Evolutionary conservation across 2,888 invertebrate genomes (phyloP).

Genomic region (Scrobipalpa atriplicella): DNA sequence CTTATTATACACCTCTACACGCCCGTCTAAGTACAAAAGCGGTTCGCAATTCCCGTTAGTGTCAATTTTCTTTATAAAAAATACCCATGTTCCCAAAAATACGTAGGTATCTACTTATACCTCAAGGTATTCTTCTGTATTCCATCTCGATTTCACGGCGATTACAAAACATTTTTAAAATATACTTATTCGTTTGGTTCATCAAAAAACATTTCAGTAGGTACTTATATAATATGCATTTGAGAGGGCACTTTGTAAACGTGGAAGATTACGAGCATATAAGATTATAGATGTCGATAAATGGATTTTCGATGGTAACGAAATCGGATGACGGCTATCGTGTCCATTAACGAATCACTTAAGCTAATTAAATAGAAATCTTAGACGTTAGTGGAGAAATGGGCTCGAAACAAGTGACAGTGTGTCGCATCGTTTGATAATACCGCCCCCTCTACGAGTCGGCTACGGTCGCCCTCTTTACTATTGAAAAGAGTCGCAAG

Average conservation of each 20-base stretch:
- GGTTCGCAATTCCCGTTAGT: conserved; percentile 57
- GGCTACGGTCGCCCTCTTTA: conserved; percentile 31
- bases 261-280: conserved; percentile 53
- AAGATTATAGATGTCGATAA: conserved; percentile 51
- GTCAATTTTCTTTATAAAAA: conserved; percentile 38
- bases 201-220: conserved; percentile 49
- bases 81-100: too few relatives aligned
- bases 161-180: too few relatives aligned
- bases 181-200: conserved; percentile 20
- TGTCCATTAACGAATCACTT: conserved; percentile 61
- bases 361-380: conserved; percentile 59
- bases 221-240: conserved; percentile 55
- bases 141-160: too few relatives aligned
- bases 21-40: conserved; percentile 74
- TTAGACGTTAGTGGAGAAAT: conserved; percentile 47
- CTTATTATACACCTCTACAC: conserved; percentile 75
- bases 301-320: conserved; percentile 49
- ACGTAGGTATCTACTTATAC: too few relatives aligned
- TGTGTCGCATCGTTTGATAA: conserved; percentile 40
- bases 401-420: conserved; percentile 44
- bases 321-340: conserved; percentile 46
- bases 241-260: conserved; percentile 50
- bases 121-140: too few relatives aligned
- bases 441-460: conserved; percentile 37
- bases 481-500: conserved; percentile 36